These are phyloP conservation scores for Leptopilina boulardi DNA, from an alignment of 1,140 invertebrate genomes.

Conservation along the genomic window DNA sequence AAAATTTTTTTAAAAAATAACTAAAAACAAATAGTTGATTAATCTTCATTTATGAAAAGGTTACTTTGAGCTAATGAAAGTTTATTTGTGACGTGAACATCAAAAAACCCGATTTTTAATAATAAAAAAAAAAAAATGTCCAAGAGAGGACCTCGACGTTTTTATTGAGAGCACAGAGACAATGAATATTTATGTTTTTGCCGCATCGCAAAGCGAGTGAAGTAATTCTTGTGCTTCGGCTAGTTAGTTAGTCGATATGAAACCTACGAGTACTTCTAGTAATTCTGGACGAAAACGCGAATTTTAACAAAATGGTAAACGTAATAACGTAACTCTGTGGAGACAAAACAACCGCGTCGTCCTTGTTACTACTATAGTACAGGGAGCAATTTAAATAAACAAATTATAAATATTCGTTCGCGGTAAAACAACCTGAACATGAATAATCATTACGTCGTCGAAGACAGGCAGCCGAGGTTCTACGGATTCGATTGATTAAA, in stretches of 20 bases:
- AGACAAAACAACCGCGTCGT: constrained; percentile 59
- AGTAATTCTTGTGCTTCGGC: constrained; percentile 29
- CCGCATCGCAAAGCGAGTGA: constrained; percentile 25
- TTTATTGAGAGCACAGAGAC: constrained; percentile 20
- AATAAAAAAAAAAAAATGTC: constrained; percentile 17
- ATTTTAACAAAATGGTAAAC: constrained; percentile 70
- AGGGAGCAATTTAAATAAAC: constrained; percentile 74
- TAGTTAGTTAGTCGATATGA: constrained; percentile 28
- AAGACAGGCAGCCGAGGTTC: constrained; percentile 64
- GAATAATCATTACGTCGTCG: constrained; percentile 74
- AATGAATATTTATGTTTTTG: constrained; percentile 33
- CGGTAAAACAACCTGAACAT: constrained; percentile 73
- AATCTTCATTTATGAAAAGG: neutral
- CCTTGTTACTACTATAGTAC: constrained; percentile 41
- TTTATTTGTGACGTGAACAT: constrained; percentile 6
- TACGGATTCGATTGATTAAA: constrained; percentile 75
- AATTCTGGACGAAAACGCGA: constrained; percentile 53
- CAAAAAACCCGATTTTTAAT: constrained; percentile 16
- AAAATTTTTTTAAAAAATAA: too few species aligned
- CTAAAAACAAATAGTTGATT: neutral
- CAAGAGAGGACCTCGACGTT: constrained; percentile 7
- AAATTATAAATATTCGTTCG: constrained; percentile 76
- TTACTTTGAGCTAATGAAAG: neutral
- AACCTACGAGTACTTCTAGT: constrained; percentile 29
- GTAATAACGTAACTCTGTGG: constrained; percentile 71